Evolutionary conservation across 2,113 vertebrate species (phyloP).

Genomic region (Melanerpes aurifrons): DNA sequence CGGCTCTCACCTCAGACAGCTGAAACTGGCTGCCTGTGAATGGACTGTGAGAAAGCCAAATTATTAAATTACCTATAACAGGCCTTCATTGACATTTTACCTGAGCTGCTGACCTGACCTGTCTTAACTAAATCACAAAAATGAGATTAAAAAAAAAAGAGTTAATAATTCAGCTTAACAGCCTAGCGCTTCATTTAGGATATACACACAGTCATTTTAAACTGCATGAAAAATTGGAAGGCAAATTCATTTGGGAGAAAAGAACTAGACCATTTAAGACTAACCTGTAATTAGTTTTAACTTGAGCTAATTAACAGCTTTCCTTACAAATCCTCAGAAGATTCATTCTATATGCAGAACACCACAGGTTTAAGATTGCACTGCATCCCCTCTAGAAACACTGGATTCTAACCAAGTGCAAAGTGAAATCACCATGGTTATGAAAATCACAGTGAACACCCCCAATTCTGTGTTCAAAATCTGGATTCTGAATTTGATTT

Average conservation of each 20-base stretch:
- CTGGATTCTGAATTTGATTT: not conserved
- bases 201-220: slow-evolving; percentile 10
- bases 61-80: not conserved
- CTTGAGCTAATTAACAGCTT: slow-evolving; percentile 52
- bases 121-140: not conserved
- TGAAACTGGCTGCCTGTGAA: not conserved
- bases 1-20: not conserved
- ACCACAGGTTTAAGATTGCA: not conserved
- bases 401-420: not conserved
- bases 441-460: not conserved
- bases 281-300: slow-evolving; percentile 64
- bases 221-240: not conserved
- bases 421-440: not conserved
- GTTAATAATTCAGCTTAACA: not conserved
- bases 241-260: slow-evolving; percentile 22
- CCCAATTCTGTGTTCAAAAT: not conserved
- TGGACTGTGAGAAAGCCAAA: not conserved
- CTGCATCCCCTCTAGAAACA: not conserved
- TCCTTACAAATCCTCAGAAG: slow-evolving; percentile 16
- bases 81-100: not conserved
- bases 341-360: not conserved
- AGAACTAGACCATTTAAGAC: slow-evolving; percentile 27
- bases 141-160: not conserved
- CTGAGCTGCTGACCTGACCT: not conserved
- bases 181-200: slow-evolving; percentile 6